Evolutionary conservation across 2,113 vertebrate genomes (phyloP), one percentile per base, ranked within the genome.

Genomic region (Halichoeres trimaculatus): DNA sequence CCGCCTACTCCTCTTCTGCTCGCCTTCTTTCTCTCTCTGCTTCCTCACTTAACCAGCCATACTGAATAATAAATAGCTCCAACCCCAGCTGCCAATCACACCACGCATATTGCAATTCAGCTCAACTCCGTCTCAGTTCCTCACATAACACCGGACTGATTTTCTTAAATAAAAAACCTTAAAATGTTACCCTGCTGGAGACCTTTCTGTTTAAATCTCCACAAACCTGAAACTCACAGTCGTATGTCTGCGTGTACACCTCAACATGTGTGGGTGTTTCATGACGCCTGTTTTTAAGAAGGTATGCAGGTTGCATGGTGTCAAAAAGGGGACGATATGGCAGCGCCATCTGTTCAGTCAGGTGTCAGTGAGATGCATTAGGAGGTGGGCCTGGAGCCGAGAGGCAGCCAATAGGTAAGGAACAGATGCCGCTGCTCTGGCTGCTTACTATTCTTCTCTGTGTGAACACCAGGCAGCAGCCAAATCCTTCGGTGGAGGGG

Each of bases 21-120:
- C 48, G 1, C 59, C 13, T 10, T 51, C 54, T 64, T 54, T 54
- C 66, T 23, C 66, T 54, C 58, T 61, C 63, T 20, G 52, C 85
- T 75, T 60, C 62, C 26, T 81, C 45, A 50, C 83, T 85, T 72
- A 64, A 81, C 71, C 76, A 84, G 55, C 78, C 78, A 70, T 88
- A 71, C 78, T 87, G 85, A 89, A 91, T 90, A 89, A 91, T 90
- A 90, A 90, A 90, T 87, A 90, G 80, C 85, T 80, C 67, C 83
- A 86, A 83, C 78, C 80, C 80, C 57, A 48, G 71, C 88, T 88
- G 90, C 86, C 89, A 90, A 83, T 90, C 87, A 83, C 74, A 88
- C 68, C 76, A 83, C 67, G 63, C 85, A 65, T 77, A 80, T 70
- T 85, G 70, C 81, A 84, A 80, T 80, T 84, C 79, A 86, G 73